phyloP scores from a whole-genome alignment of 2,113 vertebrate genomes.

The Oxyura jamaicensis region DNA sequence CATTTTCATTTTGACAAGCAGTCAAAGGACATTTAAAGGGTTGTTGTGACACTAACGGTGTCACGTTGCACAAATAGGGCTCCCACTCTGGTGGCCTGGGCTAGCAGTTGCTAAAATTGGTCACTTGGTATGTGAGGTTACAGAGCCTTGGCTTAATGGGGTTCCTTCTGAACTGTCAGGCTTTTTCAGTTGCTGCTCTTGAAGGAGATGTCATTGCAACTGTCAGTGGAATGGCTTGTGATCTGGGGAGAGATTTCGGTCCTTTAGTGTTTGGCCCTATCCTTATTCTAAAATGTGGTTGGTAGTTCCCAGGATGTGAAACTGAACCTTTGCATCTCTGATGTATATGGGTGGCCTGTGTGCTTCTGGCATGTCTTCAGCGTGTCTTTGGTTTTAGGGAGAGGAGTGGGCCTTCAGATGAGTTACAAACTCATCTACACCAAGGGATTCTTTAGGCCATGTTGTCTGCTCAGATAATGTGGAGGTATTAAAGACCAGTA shows the following conservation, averaged over 20 bases:
- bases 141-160: neutral
- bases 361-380: neutral
- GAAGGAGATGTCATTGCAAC: neutral
- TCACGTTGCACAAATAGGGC: neutral
- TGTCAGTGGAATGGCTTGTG: neutral
- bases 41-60: neutral
- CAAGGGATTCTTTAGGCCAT: neutral
- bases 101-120: neutral
- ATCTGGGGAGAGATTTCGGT: neutral
- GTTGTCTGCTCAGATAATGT: neutral
- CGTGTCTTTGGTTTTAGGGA: neutral
- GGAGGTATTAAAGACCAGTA: neutral
- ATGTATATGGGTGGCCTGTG: neutral
- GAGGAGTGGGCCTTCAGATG: neutral
- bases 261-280: neutral
- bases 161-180: neutral
- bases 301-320: neutral
- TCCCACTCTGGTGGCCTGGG: neutral
- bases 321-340: neutral
- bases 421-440: neutral
- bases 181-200: neutral
- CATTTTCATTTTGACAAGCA: neutral
- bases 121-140: neutral
- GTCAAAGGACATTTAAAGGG: neutral
- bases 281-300: neutral